Conservation (phyloP, 2,797 vertebrate species). For the Micromesistius poutassou region DNA sequence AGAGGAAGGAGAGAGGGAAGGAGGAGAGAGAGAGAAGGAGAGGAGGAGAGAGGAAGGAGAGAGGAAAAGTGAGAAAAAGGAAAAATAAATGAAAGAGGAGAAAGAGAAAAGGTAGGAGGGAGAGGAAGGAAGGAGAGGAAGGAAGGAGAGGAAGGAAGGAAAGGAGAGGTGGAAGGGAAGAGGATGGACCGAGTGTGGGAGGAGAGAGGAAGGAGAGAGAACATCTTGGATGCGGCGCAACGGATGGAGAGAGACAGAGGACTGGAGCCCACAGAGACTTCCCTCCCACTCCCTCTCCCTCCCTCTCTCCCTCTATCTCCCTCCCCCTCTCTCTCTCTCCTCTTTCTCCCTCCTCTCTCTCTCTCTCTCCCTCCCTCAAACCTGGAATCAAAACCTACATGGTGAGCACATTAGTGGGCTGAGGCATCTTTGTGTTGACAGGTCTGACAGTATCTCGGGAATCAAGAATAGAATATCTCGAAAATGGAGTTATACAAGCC, state of each 20-base stretch:
- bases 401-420: too few relatives aligned
- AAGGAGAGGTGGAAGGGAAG: conserved; percentile 20
- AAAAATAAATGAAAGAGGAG: too few relatives aligned
- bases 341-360: not conserved
- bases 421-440: too few relatives aligned
- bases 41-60: conserved; percentile 7
- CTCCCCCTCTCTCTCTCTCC: not conserved
- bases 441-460: too few relatives aligned
- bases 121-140: conserved; percentile 42
- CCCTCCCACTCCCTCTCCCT: not conserved
- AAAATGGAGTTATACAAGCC: too few relatives aligned
- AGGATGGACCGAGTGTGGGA: conserved; percentile 20
- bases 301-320: too few relatives aligned
- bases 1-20: conserved; percentile 6
- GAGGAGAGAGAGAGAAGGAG: conserved; percentile 14
- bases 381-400: not conserved
- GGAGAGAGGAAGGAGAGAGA: conserved; percentile 6
- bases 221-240: not conserved
- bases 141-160: conserved; percentile 19
- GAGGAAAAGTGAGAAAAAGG: not conserved
- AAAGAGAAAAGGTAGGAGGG: conserved; percentile 35
- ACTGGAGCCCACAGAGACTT: not conserved
- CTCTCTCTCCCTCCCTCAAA: not conserved
- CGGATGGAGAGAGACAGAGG: not conserved
- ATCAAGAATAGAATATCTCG: too few relatives aligned